A percentile compares a stretch with the other conserved stretches of the same genome.
Conservation (phyloP, 1,140 invertebrate genomes). For the Metopolophium dirhodum region DNA sequence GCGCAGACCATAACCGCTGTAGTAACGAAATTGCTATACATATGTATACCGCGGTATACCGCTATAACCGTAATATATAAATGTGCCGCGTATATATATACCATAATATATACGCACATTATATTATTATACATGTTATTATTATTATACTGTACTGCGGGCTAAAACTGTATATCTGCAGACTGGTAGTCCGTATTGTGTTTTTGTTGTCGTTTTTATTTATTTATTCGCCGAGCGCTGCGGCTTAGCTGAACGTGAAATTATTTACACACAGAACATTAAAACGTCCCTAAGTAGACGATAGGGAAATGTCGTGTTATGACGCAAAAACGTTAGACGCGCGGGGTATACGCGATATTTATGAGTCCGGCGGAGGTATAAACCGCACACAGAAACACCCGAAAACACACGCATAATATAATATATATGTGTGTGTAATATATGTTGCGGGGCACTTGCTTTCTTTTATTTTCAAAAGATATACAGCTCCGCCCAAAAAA, state of each 20-base stretch:
- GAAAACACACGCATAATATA: not conserved
- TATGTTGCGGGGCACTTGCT: not conserved
- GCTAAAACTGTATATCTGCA: not conserved
- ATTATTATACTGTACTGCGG: not conserved
- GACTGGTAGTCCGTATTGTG: not conserved
- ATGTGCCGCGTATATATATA: not conserved
- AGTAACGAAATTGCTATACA: not conserved
- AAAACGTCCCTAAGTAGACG: constrained; percentile 54
- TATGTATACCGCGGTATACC: not conserved
- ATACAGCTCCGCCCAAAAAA: not conserved
- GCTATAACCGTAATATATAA: not conserved
- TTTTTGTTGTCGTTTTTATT: constrained; percentile 22
- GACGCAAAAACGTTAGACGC: constrained; percentile 50
- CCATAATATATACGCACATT: not conserved
- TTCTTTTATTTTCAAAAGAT: constrained; percentile 16
- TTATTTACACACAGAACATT: constrained; percentile 49
- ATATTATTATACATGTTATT: not conserved
- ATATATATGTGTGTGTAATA: not conserved
- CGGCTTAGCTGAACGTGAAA: constrained; percentile 50
- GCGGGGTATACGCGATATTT: not conserved
- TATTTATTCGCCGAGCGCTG: constrained; percentile 38
- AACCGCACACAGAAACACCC: not conserved
- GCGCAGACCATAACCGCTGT: not conserved
- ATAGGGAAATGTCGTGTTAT: constrained; percentile 53
- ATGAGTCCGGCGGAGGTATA: constrained; percentile 12